Base-by-base conservation (phyloP, 2,797 vertebrate species). In the Gadopsis bispinosus region DNA sequence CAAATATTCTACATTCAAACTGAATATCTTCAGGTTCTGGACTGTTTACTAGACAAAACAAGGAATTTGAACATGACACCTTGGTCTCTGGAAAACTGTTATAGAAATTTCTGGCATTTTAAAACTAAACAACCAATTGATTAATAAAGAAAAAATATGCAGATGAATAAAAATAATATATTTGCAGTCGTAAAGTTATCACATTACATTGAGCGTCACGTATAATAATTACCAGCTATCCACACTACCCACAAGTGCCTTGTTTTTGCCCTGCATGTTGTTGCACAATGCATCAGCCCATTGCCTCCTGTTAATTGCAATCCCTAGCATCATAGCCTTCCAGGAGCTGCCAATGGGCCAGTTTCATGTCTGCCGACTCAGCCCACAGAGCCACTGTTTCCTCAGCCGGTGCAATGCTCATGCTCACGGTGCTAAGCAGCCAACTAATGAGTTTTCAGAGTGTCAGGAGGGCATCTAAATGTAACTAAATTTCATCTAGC, bases 341-440 rank as follows among this genome's bases (percentile, higher is more conserved):
- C 67, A 70, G 61, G 59, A 69, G 64, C 39, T 41, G 77, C 58
- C n/a, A 56, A 84, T 14, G 45, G 53, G 41, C 69, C 58, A 60
- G 47, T 87, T 79, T 82, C 50, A 72, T 74, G 43, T 79, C 65
- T 54, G 71, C 77, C 43, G 3, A 53, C 53, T 69, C 1, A 2
- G 53, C 66, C 47, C n/a, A 73, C 53, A 31, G 33, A 80, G 73
- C 61, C 69, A 60, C 43, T 22, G 65, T 58, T 80, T 70, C 47
- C 56, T 51, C 33, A 9, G 29, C 48, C 39, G 22, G 33, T 35
- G 4, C 47, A 20, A 5, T 9, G 20, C 47, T 59, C 14, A 62
- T 39, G 59, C 47, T 55, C 78, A 33, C n/a, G 41, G 66, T 61
- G 59, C 69, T 41, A 47, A 58, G 61, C 26, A n/a, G 54, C 47